Evolutionary conservation across 2,113 vertebrate species (phyloP), one percentile per base, ranked within the genome.

Genomic region (Lontra canadensis): DNA sequence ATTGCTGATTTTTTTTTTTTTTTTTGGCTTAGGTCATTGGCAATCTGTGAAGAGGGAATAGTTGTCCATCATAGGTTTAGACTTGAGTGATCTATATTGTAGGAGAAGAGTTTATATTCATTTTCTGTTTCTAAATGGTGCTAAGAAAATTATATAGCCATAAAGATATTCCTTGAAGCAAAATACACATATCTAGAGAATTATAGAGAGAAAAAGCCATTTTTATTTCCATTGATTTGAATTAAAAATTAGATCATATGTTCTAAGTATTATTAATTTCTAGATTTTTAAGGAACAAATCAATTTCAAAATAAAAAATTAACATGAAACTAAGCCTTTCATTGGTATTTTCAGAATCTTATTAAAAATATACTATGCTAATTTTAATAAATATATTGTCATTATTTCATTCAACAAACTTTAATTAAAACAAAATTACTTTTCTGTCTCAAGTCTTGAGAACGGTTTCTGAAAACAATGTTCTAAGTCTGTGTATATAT

Each of bases 401-500:
- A 65, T 78, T 93, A 10, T 55, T 76, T 65, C 90, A 67, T 78
- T 29, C 29, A 79, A 78, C 8, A 34, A 34, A 84, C 3, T 39
- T 90, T 42, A 31, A 52, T 73, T 82, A 80, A 93, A 94, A 80
- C 15, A 26, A 73, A 78, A 80, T 2, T 67, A 29, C 0, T 4
- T 61, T 23, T 92, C 21, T 52, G 6, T 86, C 34, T 80, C n/a
- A 84, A 94, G 21, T 83, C 4, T 57, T 74, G 5, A 94, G 34
- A 90, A 76, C 3, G 91, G 15, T 25, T 92, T 95, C 81, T 47
- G 17, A 82, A 97, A 69, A 29, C 18, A 91, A 88, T 59, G n/a
- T 86, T 83, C 23, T 9, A 29, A 10, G 39, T 61, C 34, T 69
- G 7, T 69, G 10, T 55, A 47, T 47, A 36, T 26, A 61, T 42